Base-by-base conservation (phyloP, 2,113 vertebrate species). In the Aepyceros melampus region DNA sequence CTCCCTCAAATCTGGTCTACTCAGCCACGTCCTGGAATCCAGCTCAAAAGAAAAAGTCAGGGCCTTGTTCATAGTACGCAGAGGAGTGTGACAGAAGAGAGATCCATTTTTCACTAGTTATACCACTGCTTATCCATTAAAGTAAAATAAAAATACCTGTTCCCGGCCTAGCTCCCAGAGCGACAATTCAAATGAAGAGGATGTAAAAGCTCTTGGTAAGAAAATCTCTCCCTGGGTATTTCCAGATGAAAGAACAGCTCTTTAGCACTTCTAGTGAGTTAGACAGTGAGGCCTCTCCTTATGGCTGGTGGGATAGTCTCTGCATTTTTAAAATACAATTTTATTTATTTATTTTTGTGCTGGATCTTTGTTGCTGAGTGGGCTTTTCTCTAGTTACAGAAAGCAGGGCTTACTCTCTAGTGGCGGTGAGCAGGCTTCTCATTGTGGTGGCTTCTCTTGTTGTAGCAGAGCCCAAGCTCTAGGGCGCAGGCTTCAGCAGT, bases 101-200 rank as follows among this genome's bases (percentile, higher is more conserved):
- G 82, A 95, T 89, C 43, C 87, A 88, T 97, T 97, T 95, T 97
- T 93, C 79, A 97, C 96, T 93, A 94, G 96, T 95, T 97, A 81
- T 31, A 78, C 96, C 74, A 90, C 79, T 79, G 97, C 96, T 98
- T 98, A 97, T 97, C 97, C 97, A 98, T 98, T 98, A 98, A 94
- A 97, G 96, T 95, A 96, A 98, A 97, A 98, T 98, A 97, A 98
- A 98, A 98, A 97, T 98, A 98, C 97, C 97, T 98, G 98, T 93
- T 98, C 97, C 89, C 53, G 62, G 96, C 96, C 94, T 60, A 49
- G 88, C 64, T 98, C 98, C 98, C 98, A 96, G 91, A 98, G 60
- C 95, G 7, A 93, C 98, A 97, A 97, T 98, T 98, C 97, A 96
- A 93, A 97, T 98, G 97, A 98, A 98, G 97, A 98, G 98, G 95